A percentile compares a stretch with the other conserved stretches of the same genome.
Evolutionary conservation across 2,797 vertebrate genomes (phyloP).

Genomic region (Cryptoprocta ferox): DNA sequence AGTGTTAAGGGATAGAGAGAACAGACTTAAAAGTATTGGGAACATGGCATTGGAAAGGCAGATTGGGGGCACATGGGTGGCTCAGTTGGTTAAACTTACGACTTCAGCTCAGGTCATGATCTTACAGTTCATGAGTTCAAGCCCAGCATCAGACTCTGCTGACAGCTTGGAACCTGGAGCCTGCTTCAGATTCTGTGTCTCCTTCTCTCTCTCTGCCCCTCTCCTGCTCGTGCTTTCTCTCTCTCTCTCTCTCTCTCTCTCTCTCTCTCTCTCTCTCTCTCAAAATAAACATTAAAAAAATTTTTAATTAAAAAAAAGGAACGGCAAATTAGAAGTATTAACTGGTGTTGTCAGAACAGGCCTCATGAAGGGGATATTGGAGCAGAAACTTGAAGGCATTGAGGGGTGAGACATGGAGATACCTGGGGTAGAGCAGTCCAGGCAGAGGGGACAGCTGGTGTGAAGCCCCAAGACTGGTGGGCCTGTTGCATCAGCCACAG

Average conservation of each 20-base stretch:
- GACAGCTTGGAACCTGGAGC: too few relatives aligned
- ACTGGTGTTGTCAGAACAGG: not conserved
- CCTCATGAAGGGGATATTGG: not conserved
- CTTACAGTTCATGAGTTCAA: too few relatives aligned
- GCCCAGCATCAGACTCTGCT: too few relatives aligned
- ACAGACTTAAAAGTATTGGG: not conserved
- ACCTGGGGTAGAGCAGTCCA: not conserved
- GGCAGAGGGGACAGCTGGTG: not conserved
- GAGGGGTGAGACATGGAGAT: not conserved
- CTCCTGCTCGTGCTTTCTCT: too few relatives aligned
- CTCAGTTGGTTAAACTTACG: too few relatives aligned
- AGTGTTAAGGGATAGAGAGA: not conserved
- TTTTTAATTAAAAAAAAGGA: too few relatives aligned
- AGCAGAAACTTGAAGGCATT: not conserved
- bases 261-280: too few relatives aligned
- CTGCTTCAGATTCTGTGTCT: too few relatives aligned
- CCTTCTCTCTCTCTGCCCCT: too few relatives aligned
- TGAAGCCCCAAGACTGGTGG: not conserved
- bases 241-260: too few relatives aligned
- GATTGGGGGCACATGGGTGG: not conserved
- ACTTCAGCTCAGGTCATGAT: too few relatives aligned
- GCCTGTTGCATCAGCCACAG: rapidly evolving
- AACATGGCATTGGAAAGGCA: not conserved
- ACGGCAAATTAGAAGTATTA: not conserved
- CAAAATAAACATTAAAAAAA: too few relatives aligned